Conservation (phyloP, 2,888 invertebrate species). For the Heteromurus nitidus region DNA sequence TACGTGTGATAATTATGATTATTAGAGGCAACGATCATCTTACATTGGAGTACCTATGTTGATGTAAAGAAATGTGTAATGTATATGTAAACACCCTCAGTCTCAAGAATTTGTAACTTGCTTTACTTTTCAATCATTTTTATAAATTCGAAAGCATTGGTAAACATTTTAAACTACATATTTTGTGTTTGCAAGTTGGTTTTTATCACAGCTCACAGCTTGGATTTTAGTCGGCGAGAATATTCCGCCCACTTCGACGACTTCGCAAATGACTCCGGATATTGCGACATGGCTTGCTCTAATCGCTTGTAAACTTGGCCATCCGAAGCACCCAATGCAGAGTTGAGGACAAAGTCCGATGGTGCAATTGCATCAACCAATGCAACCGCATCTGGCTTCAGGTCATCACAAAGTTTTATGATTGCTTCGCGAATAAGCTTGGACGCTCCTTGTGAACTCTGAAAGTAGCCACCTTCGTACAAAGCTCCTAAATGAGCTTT, state of each 20-base stretch:
- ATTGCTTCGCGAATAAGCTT: conserved; percentile 82
- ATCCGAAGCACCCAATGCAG: conserved; percentile 88
- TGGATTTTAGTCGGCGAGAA: conserved; percentile 25
- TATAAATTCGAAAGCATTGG: no score
- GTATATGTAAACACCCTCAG: no score
- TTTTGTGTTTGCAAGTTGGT: no score
- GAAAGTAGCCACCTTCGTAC: conserved; percentile 80
- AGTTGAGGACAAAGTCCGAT: conserved; percentile 92
- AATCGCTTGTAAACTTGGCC: conserved; percentile 88
- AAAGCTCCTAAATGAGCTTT: conserved; percentile 85
- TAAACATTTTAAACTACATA: no score
- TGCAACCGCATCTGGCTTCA: conserved; percentile 86
- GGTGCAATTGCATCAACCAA: conserved; percentile 91
- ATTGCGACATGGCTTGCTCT: conserved; percentile 80
- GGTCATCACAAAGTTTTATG: conserved; percentile 81
- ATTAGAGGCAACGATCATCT: no score
- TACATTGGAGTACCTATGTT: no score
- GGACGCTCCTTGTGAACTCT: conserved; percentile 78
- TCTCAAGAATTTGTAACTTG: no score
- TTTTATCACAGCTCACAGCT: conserved; percentile 44
- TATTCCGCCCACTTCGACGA: conserved; percentile 85
- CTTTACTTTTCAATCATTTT: no score
- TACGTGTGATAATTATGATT: no score
- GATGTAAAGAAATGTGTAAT: no score
- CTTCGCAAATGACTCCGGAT: conserved; percentile 82